These are phyloP conservation scores for Xyrauchen texanus DNA, from an alignment of 2,113 vertebrate genomes.

Conservation along the genomic window DNA sequence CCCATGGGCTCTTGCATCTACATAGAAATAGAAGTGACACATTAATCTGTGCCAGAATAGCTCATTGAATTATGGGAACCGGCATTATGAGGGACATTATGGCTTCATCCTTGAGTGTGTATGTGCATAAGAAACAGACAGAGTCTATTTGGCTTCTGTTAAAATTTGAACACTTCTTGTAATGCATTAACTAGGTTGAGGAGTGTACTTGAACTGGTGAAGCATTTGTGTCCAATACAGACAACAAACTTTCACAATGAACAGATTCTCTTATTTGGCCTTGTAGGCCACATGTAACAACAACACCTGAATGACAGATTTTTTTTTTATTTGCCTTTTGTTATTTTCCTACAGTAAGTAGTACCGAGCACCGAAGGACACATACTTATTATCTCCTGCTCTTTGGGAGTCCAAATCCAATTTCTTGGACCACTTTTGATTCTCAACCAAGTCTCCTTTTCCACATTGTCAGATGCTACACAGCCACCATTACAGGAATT, in stretches of 20 bases:
- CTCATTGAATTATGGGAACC: constrained; percentile 36
- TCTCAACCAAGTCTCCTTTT: too few species aligned
- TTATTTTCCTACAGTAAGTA: background rate
- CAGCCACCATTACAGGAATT: too few species aligned
- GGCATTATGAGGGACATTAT: background rate
- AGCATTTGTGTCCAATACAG: background rate
- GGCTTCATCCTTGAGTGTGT: background rate
- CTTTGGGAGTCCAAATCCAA: too few species aligned
- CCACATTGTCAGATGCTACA: too few species aligned
- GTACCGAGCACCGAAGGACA: background rate
- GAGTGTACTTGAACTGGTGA: constrained; percentile 18
- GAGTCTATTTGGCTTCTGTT: constrained; percentile 10
- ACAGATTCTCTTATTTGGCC: background rate
- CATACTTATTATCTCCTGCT: too few species aligned
- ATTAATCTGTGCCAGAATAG: constrained; percentile 44
- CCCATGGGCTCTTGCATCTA: constrained; percentile 50
- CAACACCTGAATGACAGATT: background rate
- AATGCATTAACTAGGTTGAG: constrained; percentile 23
- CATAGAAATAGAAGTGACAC: constrained; percentile 46
- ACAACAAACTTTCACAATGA: background rate
- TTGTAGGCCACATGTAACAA: background rate
- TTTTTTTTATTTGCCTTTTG: background rate
- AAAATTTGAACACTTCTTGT: constrained; percentile 7
- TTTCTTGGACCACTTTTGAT: too few species aligned
- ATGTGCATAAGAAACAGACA: background rate